Evolutionary conservation across 2,797 vertebrate species (phyloP).

Genomic region (Rhynchonycteris naso): DNA sequence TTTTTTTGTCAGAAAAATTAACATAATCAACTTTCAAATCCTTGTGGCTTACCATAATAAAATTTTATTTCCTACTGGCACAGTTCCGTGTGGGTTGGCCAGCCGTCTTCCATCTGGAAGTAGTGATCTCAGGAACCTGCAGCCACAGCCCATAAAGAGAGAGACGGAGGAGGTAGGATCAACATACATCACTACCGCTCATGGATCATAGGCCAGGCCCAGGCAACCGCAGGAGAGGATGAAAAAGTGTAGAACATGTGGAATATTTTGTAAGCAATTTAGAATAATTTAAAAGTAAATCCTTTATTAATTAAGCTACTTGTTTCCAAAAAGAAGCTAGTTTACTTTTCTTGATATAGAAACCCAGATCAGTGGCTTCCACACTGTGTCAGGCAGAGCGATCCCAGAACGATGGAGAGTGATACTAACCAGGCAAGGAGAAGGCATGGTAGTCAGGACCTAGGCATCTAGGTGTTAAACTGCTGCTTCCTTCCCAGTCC

Average conservation of each 20-base stretch:
- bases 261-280: not conserved
- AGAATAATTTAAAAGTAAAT: not conserved
- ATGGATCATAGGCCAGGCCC: not conserved
- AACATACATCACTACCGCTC: not conserved
- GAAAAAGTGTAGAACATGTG: not conserved
- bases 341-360: not conserved
- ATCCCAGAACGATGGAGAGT: not conserved
- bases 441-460: not conserved
- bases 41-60: not conserved
- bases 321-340: not conserved
- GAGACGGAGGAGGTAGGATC: not conserved
- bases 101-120: not conserved
- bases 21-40: not conserved
- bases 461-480: not conserved
- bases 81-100: not conserved
- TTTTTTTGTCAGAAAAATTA: conserved; percentile 21
- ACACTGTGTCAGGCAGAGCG: not conserved
- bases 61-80: not conserved
- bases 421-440: not conserved
- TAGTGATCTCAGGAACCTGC: not conserved
- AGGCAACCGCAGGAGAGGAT: not conserved
- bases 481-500: not conserved
- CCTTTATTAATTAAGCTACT: not conserved
- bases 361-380: not conserved
- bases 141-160: not conserved